These are phyloP conservation scores for Gymnothorax javanicus DNA, from an alignment of 2,797 vertebrate genomes.

Conservation along the genomic window DNA sequence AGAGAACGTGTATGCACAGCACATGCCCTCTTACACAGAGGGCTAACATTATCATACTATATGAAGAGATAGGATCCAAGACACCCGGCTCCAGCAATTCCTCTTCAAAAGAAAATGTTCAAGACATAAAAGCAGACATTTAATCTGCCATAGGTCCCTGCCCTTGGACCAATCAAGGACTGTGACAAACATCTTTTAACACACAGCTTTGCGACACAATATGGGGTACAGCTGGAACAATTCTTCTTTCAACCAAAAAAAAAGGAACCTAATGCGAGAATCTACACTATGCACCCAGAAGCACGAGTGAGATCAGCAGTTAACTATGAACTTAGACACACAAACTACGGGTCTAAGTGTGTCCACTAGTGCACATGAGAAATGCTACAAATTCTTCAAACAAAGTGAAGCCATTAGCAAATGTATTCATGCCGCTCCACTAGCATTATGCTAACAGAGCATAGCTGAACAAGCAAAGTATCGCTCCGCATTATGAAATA, in stretches of 20 bases:
- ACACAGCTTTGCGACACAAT: too few relatives aligned
- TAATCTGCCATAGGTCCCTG: too few relatives aligned
- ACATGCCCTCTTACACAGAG: too few relatives aligned
- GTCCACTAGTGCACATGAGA: neutral
- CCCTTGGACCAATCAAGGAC: too few relatives aligned
- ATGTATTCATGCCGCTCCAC: neutral
- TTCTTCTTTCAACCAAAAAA: conserved; percentile 1
- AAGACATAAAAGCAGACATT: neutral
- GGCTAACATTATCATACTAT: too few relatives aligned
- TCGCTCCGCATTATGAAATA: neutral
- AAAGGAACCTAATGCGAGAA: neutral
- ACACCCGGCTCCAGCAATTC: too few relatives aligned
- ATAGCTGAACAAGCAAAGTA: neutral
- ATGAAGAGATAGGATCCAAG: too few relatives aligned
- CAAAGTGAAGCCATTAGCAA: neutral
- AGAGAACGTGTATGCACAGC: neutral
- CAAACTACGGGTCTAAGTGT: neutral
- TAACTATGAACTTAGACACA: neutral
- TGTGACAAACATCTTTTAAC: neutral
- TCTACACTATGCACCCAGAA: neutral
- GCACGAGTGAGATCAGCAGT: neutral
- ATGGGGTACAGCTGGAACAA: neutral
- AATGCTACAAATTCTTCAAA: neutral
- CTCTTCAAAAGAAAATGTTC: neutral
- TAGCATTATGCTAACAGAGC: neutral